A percentile compares a stretch with the other conserved stretches of the same genome.
phyloP scores from a whole-genome alignment of 2,113 vertebrate genomes.

The Eublepharis macularius region DNA sequence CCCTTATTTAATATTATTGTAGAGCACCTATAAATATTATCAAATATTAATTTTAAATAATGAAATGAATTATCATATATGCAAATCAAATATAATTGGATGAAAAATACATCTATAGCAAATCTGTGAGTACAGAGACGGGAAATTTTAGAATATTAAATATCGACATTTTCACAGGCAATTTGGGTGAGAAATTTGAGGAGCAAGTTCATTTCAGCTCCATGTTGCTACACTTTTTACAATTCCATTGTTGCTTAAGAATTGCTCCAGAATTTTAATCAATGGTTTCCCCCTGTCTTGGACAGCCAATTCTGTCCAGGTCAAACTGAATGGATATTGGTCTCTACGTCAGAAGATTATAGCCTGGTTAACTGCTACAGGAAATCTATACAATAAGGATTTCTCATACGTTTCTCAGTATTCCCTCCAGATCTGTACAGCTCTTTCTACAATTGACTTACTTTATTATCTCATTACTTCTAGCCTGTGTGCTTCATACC shows the following conservation, averaged over 20 bases:
- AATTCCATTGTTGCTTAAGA: not conserved
- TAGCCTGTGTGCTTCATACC: not conserved
- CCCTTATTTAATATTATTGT: not conserved
- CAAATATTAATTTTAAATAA: not conserved
- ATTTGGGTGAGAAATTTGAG: not conserved
- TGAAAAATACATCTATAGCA: not conserved
- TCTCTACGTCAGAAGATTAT: not conserved
- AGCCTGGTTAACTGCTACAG: not conserved
- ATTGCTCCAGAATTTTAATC: not conserved
- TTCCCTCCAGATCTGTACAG: not conserved
- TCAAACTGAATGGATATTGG: not conserved
- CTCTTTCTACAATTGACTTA: not conserved
- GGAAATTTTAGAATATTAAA: not conserved
- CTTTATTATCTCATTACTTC: not conserved
- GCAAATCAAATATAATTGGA: not conserved
- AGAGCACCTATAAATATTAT: not conserved
- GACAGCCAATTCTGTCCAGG: not conserved
- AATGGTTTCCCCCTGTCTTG: not conserved
- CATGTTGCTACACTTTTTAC: not conserved
- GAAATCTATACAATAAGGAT: not conserved
- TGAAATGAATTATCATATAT: not conserved
- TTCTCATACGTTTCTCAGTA: not conserved
- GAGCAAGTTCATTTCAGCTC: not conserved
- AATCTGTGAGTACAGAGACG: not conserved
- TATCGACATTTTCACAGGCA: not conserved